Evolutionary conservation across 2,113 vertebrate species (phyloP), one percentile per base, ranked within the genome.

Genomic region (Syrrhaptes paradoxus): DNA sequence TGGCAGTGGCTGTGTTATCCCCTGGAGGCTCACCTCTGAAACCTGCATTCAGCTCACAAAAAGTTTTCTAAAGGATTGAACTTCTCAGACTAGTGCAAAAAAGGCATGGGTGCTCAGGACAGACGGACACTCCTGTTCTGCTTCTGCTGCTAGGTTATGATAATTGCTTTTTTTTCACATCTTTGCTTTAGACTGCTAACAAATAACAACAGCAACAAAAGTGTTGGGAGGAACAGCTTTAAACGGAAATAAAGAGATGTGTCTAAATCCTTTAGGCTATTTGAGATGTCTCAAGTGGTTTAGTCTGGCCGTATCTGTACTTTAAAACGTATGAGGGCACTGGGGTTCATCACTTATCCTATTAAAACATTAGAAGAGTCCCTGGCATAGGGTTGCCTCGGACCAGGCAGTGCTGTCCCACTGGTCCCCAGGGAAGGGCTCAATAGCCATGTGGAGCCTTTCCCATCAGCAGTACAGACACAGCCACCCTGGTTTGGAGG

Each of bases 181-280:
- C 61, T 57, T 81, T 51, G 11, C n/a, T 80, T 77, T 62, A 24
- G 57, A 55, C 46, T 8, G 9, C 29, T 93, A 10, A 46, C 21
- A 59, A 59, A 48, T 46, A 63, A 36, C 22, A 34, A 28, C 3
- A 7, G 18, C 3, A 4, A 34, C 15, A 46, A 12, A 46, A 9
- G 26, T 77, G 58, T 70, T 41, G 77, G 21, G 68, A 79, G 77
- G 85, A 94, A 85, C 81, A 96, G 93, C 61, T 97, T 96, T 97
- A 94, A 93, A 95, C 77, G 73, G 86, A 97, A 97, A 93, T 88
- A 93, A 77, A 86, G 85, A 96, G 90, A 93, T 95, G 72, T 92
- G 68, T 67, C 92, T 95, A 93, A 95, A 95, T 89, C 89, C 86
- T 59, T 87, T 78, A 89, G 89, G 80, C 83, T 92, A 72, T 97